Evolutionary conservation across 2,113 vertebrate genomes (phyloP), one percentile per base, ranked within the genome.

Genomic region (Nestor notabilis): DNA sequence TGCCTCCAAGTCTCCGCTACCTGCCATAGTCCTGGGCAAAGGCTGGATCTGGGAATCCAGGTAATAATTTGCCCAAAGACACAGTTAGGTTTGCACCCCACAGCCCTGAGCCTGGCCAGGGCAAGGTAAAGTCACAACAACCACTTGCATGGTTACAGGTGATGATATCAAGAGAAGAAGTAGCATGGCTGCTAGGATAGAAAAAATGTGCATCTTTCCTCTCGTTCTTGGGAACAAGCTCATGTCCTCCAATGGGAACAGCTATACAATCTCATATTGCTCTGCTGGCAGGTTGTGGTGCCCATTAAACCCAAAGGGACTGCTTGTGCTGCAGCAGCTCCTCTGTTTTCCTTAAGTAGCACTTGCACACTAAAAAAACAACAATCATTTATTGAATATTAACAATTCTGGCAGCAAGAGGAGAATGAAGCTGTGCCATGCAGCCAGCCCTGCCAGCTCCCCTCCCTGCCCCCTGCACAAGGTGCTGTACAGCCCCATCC

Each of bases 11-110:
- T 52, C 43, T 9, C 33, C 2, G 0, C 21, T 31, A 35, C 19
- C 69, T 72, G 69, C 20, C n/a, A 44, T 10, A 25, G 35, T n/a
- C 21, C 35, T 69, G 7, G 12, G 13, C 33, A 69, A 68, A 64
- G 33, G 11, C 68, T 24, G 25, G 29, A 50, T 25, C n/a, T 18
- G 28, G 28, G 37, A 46, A 44, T 74, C 25, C 65, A 64, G 44
- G 17, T 0, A 1, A 44, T 5, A 7, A 46, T 65, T 52, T 39
- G 18, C 11, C 16, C 37, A 90, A 39, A 72, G 70, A 28, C 44
- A 64, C 0, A 0, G 29, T 28, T 21, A 65, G 18, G 7, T n/a
- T 70, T 52, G 39, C 58, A 63, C 3, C 17, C 29, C 1, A 1
- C 31, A 12, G 20, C 10, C 29, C 72, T 25, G 17, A 74, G 31